A percentile compares a stretch with the other conserved stretches of the same genome.
Evolutionary conservation across 2,888 invertebrate species (phyloP).

Genomic region (Conistra vaccinii): DNA sequence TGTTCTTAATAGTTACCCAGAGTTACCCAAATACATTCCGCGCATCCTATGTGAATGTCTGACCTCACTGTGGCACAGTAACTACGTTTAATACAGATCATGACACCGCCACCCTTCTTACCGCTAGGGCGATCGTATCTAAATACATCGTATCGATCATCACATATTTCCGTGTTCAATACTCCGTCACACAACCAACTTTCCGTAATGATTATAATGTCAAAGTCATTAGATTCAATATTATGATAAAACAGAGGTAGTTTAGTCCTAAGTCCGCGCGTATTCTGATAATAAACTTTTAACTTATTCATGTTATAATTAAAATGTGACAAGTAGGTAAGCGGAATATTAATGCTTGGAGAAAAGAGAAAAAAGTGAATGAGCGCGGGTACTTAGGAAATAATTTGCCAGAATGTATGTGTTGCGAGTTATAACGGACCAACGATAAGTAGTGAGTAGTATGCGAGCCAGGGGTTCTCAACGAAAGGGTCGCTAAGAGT

Average conservation of each 20-base stretch:
- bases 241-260: slow-evolving; percentile 9
- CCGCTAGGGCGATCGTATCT: no score
- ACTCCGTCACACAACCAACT: not conserved
- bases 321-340: not conserved
- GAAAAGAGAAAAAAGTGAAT: not conserved
- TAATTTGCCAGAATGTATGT: no score
- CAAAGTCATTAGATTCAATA: not conserved
- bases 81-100: no score
- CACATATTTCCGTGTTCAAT: not conserved
- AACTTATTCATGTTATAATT: not conserved
- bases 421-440: no score
- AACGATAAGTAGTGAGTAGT: not conserved
- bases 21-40: no score
- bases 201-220: not conserved
- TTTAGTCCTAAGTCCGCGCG: slow-evolving; percentile 9
- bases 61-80: no score
- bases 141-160: no score
- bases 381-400: no score
- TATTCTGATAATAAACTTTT: slow-evolving; percentile 4
- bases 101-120: no score
- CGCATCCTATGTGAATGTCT: no score
- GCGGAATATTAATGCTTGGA: no score
- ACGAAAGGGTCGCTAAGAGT: not conserved
- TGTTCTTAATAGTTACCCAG: no score
- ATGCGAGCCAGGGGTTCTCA: not conserved